These are phyloP conservation scores for Dasysyrphus tricinctus DNA, from an alignment of 2,888 invertebrate genomes.

Conservation along the genomic window DNA sequence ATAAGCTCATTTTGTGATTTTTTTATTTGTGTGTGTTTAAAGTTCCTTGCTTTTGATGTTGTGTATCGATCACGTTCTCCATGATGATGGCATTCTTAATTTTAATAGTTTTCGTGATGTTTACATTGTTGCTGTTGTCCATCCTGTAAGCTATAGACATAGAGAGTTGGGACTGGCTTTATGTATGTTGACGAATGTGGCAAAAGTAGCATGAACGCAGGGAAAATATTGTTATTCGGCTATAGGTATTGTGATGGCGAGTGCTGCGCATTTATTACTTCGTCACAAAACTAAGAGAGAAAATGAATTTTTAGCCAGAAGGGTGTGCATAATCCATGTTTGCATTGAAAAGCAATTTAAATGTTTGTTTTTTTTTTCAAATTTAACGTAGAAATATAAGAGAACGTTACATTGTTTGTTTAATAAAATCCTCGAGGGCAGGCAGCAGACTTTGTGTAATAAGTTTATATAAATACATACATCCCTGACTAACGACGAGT, in stretches of 20 bases:
- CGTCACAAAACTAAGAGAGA: constrained; percentile 5
- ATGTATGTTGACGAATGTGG: constrained; percentile 4
- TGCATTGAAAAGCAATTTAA: constrained; percentile 50
- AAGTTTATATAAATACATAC: background rate
- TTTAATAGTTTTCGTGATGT: constrained; percentile 70
- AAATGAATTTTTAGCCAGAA: constrained; percentile 12
- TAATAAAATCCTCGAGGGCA: constrained; percentile 8
- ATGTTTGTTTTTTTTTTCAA: background rate
- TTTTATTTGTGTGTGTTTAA: too few relatives aligned
- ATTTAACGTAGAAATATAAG: background rate
- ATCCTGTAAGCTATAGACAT: background rate
- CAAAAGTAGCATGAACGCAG: background rate
- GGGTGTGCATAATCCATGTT: constrained; percentile 45
- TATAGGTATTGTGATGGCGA: constrained; percentile 11
- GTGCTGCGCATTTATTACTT: constrained; percentile 43
- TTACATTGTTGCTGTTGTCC: constrained; percentile 38
- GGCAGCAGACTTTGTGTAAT: constrained; percentile 26
- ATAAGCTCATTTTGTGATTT: constrained; percentile 46
- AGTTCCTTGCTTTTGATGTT: background rate
- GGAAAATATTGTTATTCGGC: background rate
- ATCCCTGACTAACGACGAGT: background rate
- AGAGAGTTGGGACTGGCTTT: too few relatives aligned
- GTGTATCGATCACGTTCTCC: constrained; percentile 59
- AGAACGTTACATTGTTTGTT: constrained; percentile 16
- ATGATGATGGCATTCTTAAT: constrained; percentile 41